Evolutionary conservation across 2,113 vertebrate genomes (phyloP), one percentile per base, ranked within the genome.

Genomic region (Cheilinus undulatus): DNA sequence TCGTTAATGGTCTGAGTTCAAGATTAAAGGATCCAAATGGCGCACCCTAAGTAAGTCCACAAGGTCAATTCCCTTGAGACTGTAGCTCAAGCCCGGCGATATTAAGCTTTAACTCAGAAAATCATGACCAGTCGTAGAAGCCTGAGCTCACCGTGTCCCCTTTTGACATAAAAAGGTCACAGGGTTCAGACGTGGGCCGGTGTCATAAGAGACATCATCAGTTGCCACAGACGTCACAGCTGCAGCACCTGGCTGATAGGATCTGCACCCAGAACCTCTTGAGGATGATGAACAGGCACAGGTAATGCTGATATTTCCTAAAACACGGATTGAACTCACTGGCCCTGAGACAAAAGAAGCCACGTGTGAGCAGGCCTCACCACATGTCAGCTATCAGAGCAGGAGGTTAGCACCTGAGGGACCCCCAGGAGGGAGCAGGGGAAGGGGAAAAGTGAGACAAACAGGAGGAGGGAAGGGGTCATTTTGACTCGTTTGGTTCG

Each of bases 1-100:
- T 81, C 88, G 5, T 70, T 75, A 69, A 76, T 78, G 80, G 80
- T 89, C 85, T 67, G 71, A 91, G 87, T 85, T 89, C 87, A 91
- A 79, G 86, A 83, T 85, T 82, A 83, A 65, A 85, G 85, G 78
- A 88, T 80, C 85, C 76, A 80, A 86, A 88, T 82, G 77, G 64
- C 20, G 80, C 82, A 86, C 81, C 75, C 50, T 69, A 77, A 69
- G 51, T 22, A 56, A 24, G 82, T 82, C 87, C 48, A 54, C 67
- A 71, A 71, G 85, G 80, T 65, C 45, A 32, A 56, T 58, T 69
- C 67, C 87, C 73, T 86, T 65, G 65, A 79, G 79, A 80, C 68
- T 24, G 2, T 49, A 76, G 72, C 63, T 80, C 62, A 56, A 88
- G 40, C 83, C 78, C 20, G 5, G 60, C 76, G 79, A 86, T 69